Percentiles rank a stretch among this genome's conserved stretches.
These are phyloP conservation scores for Kradibia gibbosae DNA, from an alignment of 1,140 invertebrate genomes.

Conservation along the genomic window DNA sequence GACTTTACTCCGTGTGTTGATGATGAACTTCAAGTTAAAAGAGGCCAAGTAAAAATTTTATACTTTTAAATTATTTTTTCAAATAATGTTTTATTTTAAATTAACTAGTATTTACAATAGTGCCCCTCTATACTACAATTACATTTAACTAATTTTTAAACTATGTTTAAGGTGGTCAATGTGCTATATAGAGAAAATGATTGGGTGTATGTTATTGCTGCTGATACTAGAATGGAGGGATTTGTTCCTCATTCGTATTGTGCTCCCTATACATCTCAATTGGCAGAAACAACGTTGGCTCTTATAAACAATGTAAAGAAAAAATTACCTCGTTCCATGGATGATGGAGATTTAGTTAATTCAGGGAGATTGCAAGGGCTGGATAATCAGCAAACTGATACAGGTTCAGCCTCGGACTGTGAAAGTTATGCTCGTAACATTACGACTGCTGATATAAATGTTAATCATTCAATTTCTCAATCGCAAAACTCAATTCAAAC, in stretches of 20 bases:
- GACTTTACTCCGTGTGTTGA: slow-evolving; percentile 96
- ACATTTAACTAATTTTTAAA: neutral
- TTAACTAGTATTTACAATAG: too few species aligned
- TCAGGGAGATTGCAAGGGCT: slow-evolving; percentile 63
- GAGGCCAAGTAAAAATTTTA: slow-evolving; percentile 74
- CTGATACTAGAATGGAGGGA: slow-evolving; percentile 89
- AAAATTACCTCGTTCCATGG: slow-evolving; percentile 82
- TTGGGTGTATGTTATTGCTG: slow-evolving; percentile 95
- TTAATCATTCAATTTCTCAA: slow-evolving; percentile 71
- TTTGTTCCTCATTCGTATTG: slow-evolving; percentile 96
- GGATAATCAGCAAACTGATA: slow-evolving; percentile 71
- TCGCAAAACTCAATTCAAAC: slow-evolving; percentile 77
- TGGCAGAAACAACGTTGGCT: slow-evolving; percentile 82
- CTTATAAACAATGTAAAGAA: slow-evolving; percentile 83
- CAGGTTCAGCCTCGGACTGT: slow-evolving; percentile 77
- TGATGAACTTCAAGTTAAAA: slow-evolving; percentile 89
- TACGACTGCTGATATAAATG: slow-evolving; percentile 70
- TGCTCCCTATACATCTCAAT: slow-evolving; percentile 85
- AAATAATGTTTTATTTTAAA: neutral
- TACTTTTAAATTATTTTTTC: neutral
- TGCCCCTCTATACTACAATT: too few species aligned
- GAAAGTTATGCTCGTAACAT: slow-evolving; percentile 76
- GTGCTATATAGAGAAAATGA: slow-evolving; percentile 95
- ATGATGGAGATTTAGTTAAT: slow-evolving; percentile 63
- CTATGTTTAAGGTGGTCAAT: slow-evolving; percentile 83